Base-by-base conservation (phyloP, 2,113 vertebrate species). In the Argyrosomus japonicus region DNA sequence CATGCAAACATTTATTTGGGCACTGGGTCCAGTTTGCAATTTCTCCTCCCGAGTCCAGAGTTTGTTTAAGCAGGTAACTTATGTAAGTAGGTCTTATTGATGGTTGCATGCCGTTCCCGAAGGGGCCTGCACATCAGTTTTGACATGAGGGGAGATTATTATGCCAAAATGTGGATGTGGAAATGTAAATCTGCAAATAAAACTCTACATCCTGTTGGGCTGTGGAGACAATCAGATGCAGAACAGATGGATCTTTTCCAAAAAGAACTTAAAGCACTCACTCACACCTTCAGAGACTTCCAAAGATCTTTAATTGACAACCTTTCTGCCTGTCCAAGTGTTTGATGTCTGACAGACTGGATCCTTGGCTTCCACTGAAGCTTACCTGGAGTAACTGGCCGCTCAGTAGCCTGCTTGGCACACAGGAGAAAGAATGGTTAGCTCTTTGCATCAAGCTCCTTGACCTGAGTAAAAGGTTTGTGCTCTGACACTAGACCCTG, bases 1-100 rank as follows among this genome's bases (percentile, higher is more conserved):
- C 88, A 86, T 87, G 73, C 88, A 93, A 94, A 95, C 90, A 95
- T 94, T 94, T 93, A 88, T 90, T 87, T 89, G 88, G 93, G 90
- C 94, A 88, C 48, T 36, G 58, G 19, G n/a, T 89, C 75, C 80
- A 91, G 65, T 87, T 92, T 88, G 75, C 79, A 88, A 65, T 86
- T 90, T 89, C 75, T 84, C 64, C 76, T 75, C 71, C 74, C 54
- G 77, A 71, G 74, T 81, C 48, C 88, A 40, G 36, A 40, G 74
- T 95, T 93, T 91, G 85, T 91, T 88, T 88, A 83, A 91, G 84
- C 89, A 83, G 90, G 86, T 91, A 83, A 79, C 73, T 90, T 91
- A 87, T 88, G 89, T 84, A 91, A 94, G 89, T 86, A 76, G 45
- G 67, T 79, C 70, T 89, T 75, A 88, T 86, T 91, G 81, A 83